A percentile compares a stretch with the other conserved stretches of the same genome.
These are phyloP conservation scores for Pedionomus torquatus DNA, from an alignment of 2,113 vertebrate genomes.

Conservation along the genomic window DNA sequence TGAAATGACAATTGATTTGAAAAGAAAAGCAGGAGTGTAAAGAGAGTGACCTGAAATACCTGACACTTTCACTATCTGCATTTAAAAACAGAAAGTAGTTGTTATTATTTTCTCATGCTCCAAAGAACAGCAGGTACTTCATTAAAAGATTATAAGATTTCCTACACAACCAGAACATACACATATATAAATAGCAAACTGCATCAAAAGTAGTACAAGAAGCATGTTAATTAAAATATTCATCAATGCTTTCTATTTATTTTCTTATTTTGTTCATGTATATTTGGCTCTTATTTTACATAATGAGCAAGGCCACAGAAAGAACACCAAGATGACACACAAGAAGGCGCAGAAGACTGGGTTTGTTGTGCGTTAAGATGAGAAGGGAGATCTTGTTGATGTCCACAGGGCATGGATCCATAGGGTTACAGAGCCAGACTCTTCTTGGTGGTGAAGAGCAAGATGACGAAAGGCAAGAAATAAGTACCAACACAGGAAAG, in stretches of 20 bases:
- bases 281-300: neutral
- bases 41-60: neutral
- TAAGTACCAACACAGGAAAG: neutral
- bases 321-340: neutral
- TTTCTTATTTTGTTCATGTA: neutral
- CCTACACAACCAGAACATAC: neutral
- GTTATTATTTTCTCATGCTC: neutral
- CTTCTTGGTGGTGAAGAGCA: neutral
- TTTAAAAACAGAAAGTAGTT: neutral
- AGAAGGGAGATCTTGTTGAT: neutral
- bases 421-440: neutral
- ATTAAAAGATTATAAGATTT: neutral
- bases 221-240: neutral
- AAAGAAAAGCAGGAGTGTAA: neutral
- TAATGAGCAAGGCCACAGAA: neutral
- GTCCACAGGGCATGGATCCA: accelerated
- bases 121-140: neutral
- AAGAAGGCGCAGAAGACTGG: neutral
- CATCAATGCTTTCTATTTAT: neutral
- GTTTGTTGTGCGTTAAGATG: neutral
- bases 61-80: neutral
- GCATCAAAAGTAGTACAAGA: neutral
- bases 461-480: neutral
- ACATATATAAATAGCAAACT: neutral
- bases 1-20: neutral